phyloP scores from a whole-genome alignment of 2,797 vertebrate species.

The Thripadectes ignobilis region DNA sequence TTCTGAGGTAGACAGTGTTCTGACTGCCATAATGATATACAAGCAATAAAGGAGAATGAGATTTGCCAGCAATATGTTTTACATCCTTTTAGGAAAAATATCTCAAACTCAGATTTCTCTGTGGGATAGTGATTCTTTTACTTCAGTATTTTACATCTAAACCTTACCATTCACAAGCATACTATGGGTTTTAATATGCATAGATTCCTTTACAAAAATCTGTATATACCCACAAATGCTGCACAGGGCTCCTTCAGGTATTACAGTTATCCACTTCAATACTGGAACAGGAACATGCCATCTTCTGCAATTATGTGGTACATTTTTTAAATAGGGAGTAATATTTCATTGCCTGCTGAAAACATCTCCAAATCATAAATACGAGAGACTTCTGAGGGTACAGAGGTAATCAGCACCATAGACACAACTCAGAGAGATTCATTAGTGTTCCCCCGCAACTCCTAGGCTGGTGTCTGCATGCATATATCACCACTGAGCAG shows the following conservation, averaged over 20 bases:
- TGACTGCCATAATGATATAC: not conserved
- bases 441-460: not conserved
- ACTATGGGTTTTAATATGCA: not conserved
- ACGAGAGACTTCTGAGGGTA: not conserved
- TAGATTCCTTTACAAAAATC: not conserved
- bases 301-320: slow-evolving; percentile 16
- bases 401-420: not conserved
- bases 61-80: not conserved
- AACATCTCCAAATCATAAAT: slow-evolving; percentile 43
- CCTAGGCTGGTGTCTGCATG: not conserved
- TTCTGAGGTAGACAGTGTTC: not conserved
- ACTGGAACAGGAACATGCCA: not conserved
- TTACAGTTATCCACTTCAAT: not conserved
- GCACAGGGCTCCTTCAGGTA: slow-evolving; percentile 4
- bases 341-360: slow-evolving; percentile 33
- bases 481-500: not conserved
- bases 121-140: not conserved
- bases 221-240: not conserved
- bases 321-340: not conserved
- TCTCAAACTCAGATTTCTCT: not conserved
- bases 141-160: not conserved
- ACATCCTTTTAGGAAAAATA: not conserved
- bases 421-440: slow-evolving; percentile 20
- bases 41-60: not conserved
- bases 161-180: not conserved